Evolutionary conservation across 2,113 vertebrate species (phyloP).

Genomic region (Eupsittula cactorum): DNA sequence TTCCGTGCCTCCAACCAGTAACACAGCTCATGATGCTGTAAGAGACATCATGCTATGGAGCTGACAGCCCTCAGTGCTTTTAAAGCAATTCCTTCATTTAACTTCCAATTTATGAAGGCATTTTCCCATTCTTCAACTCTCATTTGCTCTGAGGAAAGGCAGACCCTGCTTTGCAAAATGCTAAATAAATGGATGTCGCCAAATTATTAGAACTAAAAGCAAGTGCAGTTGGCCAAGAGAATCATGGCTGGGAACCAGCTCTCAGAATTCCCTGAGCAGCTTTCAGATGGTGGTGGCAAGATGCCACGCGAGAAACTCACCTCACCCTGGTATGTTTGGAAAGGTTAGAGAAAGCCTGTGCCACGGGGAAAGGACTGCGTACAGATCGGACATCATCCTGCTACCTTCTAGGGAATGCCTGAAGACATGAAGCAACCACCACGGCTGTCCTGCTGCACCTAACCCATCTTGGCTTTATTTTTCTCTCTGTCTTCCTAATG

Average conservation of each 20-base stretch:
- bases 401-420: background rate
- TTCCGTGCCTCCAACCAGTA: background rate
- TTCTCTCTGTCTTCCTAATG: background rate
- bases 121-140: conserved; percentile 47
- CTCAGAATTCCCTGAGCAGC: conserved; percentile 8
- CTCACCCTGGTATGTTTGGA: conserved; percentile 19
- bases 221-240: conserved; percentile 14
- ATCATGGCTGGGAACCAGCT: conserved; percentile 37
- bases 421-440: background rate
- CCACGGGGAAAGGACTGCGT: background rate
- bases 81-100: background rate
- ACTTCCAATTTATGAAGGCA: conserved; percentile 22
- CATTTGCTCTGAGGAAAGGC: conserved; percentile 39
- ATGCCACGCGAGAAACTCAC: background rate
- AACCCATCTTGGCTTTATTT: background rate
- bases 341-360: background rate
- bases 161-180: background rate
- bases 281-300: conserved; percentile 25
- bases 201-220: conserved; percentile 55
- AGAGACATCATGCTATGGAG: background rate
- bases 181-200: conserved; percentile 32
- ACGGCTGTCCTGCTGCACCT: background rate
- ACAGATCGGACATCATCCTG: background rate
- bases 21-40: background rate
- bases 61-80: background rate